A percentile compares a stretch with the other conserved stretches of the same genome.
phyloP scores from a whole-genome alignment of 2,888 invertebrate species.

The Erebia epiphron region DNA sequence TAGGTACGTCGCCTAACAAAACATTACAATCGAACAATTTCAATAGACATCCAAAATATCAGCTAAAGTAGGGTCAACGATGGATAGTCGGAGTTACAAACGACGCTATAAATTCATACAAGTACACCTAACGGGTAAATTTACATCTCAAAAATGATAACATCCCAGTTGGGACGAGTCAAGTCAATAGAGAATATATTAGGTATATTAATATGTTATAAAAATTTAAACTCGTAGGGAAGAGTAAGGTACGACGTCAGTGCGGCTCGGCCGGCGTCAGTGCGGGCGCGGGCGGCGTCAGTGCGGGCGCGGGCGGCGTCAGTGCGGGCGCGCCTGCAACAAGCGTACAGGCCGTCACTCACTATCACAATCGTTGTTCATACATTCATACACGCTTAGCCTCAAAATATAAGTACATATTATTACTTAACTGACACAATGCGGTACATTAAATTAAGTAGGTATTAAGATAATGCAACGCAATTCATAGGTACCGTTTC shows the following conservation, averaged over 20 bases:
- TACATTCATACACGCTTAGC: no score
- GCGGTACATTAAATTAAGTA: no score
- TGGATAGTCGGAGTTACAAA: slow-evolving; percentile 74
- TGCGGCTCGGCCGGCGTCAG: not conserved
- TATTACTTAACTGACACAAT: no score
- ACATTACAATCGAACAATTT: slow-evolving; percentile 60
- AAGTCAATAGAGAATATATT: slow-evolving; percentile 62
- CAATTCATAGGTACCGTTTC: not conserved
- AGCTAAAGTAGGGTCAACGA: slow-evolving; percentile 58
- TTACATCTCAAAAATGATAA: slow-evolving; percentile 80
- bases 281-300: not conserved
- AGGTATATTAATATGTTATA: slow-evolving; percentile 58
- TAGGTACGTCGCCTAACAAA: slow-evolving; percentile 50
- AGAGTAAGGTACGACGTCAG: not conserved
- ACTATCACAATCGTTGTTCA: no score
- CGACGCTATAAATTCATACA: slow-evolving; percentile 70
- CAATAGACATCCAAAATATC: slow-evolving; percentile 76
- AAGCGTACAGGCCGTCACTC: no score
- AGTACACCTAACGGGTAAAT: slow-evolving; percentile 72
- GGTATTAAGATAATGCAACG: not conserved
- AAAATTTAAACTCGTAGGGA: slow-evolving; percentile 56
- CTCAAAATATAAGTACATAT: no score
- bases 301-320: not conserved
- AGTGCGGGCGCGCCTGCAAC: slow-evolving; percentile 43
- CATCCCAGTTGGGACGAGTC: slow-evolving; percentile 62